Evolutionary conservation across 2,113 vertebrate species (phyloP).

Genomic region (Strix uralensis): DNA sequence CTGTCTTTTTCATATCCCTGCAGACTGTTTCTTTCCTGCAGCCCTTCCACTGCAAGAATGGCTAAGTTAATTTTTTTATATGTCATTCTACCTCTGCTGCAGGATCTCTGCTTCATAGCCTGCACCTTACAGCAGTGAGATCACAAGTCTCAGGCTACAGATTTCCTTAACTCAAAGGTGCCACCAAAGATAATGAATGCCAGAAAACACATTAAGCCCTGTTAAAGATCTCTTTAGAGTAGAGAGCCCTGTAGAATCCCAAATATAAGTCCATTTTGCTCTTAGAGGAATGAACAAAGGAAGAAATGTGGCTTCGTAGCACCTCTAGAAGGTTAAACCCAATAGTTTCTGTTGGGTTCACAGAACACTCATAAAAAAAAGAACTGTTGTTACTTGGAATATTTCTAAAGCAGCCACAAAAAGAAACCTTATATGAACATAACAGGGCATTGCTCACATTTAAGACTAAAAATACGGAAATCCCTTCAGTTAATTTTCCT

Average conservation of each 20-base stretch:
- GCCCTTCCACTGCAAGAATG: neutral
- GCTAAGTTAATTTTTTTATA: neutral
- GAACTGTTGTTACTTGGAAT: neutral
- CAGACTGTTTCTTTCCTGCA: neutral
- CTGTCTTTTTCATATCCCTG: neutral
- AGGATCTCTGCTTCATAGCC: neutral
- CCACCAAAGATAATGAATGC: neutral
- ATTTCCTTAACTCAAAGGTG: neutral
- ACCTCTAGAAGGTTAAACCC: neutral
- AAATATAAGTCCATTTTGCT: neutral
- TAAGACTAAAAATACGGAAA: neutral
- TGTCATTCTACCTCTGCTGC: neutral
- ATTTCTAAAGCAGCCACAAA: neutral
- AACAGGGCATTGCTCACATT: neutral
- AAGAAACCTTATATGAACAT: neutral
- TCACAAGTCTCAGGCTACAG: neutral
- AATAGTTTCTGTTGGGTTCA: neutral
- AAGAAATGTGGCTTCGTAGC: neutral
- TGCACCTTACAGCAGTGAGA: neutral
- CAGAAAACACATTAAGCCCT: neutral
- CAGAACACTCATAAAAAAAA: neutral
- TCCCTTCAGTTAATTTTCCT: neutral
- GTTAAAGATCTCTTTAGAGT: neutral
- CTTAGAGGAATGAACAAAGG: neutral
- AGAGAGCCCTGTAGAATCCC: neutral